Conservation (phyloP, 2,797 vertebrate species). For the Dipus sagitta region DNA sequence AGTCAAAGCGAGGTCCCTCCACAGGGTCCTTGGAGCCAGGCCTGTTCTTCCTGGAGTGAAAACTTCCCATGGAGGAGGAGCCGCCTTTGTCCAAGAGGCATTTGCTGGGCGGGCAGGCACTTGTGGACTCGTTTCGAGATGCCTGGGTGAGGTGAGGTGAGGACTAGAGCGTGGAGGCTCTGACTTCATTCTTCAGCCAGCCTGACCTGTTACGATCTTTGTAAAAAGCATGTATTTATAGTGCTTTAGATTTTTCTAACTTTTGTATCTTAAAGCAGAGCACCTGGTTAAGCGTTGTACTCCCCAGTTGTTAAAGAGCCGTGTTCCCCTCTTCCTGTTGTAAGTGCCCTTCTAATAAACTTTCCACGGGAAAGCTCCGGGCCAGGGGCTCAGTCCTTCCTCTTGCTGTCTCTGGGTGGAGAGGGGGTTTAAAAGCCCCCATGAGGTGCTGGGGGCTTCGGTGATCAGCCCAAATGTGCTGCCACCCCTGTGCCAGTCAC, state of each 20-base stretch:
- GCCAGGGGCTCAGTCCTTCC: background rate
- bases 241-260: slow-evolving; percentile 83
- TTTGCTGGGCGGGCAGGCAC: background rate
- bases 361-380: slow-evolving; percentile 80
- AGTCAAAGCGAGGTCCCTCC: background rate
- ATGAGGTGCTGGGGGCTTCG: background rate
- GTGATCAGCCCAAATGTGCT: background rate
- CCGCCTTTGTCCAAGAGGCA: background rate
- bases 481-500: background rate
- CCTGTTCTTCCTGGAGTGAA: background rate
- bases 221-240: slow-evolving; percentile 86
- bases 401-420: background rate
- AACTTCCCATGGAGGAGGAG: background rate
- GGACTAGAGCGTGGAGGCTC: background rate
- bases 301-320: slow-evolving; percentile 77
- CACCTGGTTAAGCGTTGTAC: slow-evolving; percentile 76
- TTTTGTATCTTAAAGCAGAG: slow-evolving; percentile 79
- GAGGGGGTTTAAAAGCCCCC: background rate
- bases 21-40: background rate
- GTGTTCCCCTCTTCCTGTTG: slow-evolving; percentile 74
- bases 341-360: slow-evolving; percentile 89
- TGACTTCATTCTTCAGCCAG: slow-evolving; percentile 59
- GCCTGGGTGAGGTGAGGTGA: background rate
- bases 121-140: background rate
- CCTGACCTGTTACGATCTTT: slow-evolving; percentile 59